Percentiles rank a stretch among this genome's conserved stretches.
Evolutionary conservation across 2,113 vertebrate genomes (phyloP).

Genomic region (Eira barbara): DNA sequence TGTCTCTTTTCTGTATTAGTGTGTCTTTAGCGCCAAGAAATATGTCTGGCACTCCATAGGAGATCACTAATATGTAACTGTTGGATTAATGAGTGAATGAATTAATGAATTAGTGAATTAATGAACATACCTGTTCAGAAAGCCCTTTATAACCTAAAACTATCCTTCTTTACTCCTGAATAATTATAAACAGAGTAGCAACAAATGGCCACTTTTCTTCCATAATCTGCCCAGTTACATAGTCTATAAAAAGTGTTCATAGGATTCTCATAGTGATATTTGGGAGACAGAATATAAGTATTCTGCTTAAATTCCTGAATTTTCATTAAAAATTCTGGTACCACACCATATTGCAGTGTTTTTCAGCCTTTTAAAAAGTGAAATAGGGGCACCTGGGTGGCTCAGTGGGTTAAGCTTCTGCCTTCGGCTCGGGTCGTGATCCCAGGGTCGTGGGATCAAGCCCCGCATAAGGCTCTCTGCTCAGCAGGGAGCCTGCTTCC

Average conservation of each 20-base stretch:
- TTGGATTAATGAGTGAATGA: not conserved
- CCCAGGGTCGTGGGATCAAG: too few species aligned
- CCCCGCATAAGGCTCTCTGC: too few species aligned
- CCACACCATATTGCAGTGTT: not conserved
- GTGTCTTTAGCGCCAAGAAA: not conserved
- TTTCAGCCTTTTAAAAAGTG: not conserved
- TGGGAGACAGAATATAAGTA: not conserved
- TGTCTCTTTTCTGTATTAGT: not conserved
- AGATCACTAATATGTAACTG: not conserved
- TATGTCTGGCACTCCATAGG: not conserved
- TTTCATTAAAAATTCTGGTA: not conserved
- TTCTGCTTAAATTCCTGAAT: slow-evolving; percentile 26
- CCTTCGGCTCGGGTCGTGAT: too few species aligned
- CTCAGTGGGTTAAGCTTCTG: too few species aligned
- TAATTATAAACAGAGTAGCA: not conserved
- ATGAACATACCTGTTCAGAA: not conserved
- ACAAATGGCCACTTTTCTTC: not conserved
- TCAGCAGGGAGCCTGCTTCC: too few species aligned
- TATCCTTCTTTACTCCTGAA: not conserved
- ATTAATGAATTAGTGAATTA: not conserved
- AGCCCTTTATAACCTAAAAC: not conserved
- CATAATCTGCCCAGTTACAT: not conserved
- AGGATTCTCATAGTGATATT: not conserved
- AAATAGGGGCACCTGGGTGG: not conserved
- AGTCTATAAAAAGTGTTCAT: not conserved